Percentiles rank a stretch among this genome's conserved stretches.
Conservation (phyloP, 1,140 invertebrate genomes). For the Drosophila kurseongensis region DNA sequence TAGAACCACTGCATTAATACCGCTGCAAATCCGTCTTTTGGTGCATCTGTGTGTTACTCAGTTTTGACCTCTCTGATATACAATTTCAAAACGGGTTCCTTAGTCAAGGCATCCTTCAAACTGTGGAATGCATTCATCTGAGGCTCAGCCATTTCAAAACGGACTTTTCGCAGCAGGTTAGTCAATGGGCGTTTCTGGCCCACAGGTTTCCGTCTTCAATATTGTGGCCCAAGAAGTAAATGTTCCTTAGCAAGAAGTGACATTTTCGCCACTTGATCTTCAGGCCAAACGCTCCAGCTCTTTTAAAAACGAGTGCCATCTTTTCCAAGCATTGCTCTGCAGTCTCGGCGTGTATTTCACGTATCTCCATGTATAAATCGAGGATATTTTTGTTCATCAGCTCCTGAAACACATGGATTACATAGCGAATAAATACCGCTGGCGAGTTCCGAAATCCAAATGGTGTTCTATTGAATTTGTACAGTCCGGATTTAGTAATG, state of each 20-base stretch:
- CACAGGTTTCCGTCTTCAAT: background rate
- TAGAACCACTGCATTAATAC: background rate
- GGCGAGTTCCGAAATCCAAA: slow-evolving; percentile 1
- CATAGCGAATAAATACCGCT: background rate
- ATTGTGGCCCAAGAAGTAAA: background rate
- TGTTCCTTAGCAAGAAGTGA: no score
- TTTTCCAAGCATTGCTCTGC: no score
- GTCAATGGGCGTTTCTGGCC: no score
- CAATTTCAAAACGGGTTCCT: background rate
- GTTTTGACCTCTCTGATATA: background rate
- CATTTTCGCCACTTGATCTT: no score
- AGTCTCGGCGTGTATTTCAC: no score
- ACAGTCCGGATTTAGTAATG: background rate
- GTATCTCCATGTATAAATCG: no score
- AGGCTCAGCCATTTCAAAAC: no score
- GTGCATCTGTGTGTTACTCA: background rate
- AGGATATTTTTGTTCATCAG: background rate
- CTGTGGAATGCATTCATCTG: no score
- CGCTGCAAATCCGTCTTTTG: background rate
- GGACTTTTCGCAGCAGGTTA: no score
- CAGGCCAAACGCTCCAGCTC: no score
- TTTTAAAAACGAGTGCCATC: no score
- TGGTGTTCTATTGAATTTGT: background rate
- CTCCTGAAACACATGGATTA: background rate
- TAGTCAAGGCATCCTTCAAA: no score